Evolutionary conservation across 2,113 vertebrate species (phyloP), one percentile per base, ranked within the genome.

Genomic region (Anarhynchus alexandrinus): DNA sequence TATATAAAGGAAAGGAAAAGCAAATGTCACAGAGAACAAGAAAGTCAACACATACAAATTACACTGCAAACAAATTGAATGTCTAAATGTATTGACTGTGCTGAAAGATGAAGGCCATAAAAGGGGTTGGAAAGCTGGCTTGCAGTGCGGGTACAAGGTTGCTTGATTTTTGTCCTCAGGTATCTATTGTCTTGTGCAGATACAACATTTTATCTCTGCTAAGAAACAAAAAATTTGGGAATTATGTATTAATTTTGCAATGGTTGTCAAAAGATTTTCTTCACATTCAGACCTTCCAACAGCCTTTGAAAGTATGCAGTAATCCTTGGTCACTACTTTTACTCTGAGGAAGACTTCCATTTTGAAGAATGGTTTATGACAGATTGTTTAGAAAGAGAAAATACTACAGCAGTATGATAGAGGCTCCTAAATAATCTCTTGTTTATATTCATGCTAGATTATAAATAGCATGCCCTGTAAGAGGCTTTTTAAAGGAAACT

Each of bases 1-100:
- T 84, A 81, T 65, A 83, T 84, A 89, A 72, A 73, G 51, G 40
- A 71, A 73, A n/a, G 38, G 25, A 90, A 94, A 94, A 87, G 61
- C 65, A 93, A 93, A 91, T 91, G 74, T 93, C 70, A 77, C 69
- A 64, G 78, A 88, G 76, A 94, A 62, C 34, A 62, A 82, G 58
- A 72, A 76, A 93, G 58, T 72, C 72, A 81, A 77, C 59, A 38
- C 36, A 47, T 57, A 76, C 30, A 70, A 91, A 83, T 73, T 93
- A 61, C 34, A 73, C 34, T 1, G 11, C 67, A 80, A 69, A 47
- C 65, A 84, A 81, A 86, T 83, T 65, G 69, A 94, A 91, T 81
- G 59, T 76, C 58, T 77, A 57, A 78, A 52, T 65, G 16, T 65
- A 80, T 76, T 83, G 80, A 73, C 54, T 80, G 47, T 82, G 52